phyloP scores from a whole-genome alignment of 1,140 invertebrate species.

The Sipha flava region DNA sequence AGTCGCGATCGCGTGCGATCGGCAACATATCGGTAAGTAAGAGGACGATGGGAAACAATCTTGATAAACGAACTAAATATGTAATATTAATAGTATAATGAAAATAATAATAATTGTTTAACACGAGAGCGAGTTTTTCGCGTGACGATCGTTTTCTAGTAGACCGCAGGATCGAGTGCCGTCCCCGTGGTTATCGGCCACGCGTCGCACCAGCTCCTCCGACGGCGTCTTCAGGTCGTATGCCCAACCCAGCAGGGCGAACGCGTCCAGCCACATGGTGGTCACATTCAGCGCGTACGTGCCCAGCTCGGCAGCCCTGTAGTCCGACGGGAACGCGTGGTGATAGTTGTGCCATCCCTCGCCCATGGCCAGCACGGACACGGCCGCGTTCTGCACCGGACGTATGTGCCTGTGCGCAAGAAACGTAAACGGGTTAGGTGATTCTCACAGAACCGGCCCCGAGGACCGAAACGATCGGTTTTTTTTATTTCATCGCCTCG shows the following conservation, averaged over 20 bases:
- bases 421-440: not conserved
- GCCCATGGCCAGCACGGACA: conserved; percentile 42
- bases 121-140: too few relatives aligned
- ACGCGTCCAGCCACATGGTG: conserved; percentile 57
- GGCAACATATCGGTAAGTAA: too few relatives aligned
- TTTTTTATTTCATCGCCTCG: too few relatives aligned
- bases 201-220: conserved; percentile 52
- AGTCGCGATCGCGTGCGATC: too few relatives aligned
- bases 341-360: conserved; percentile 73
- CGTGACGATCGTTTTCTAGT: too few relatives aligned
- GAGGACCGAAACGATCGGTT: too few relatives aligned
- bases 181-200: conserved; percentile 55
- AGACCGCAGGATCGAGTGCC: too few relatives aligned
- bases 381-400: conserved; percentile 40
- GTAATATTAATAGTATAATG: too few relatives aligned
- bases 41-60: too few relatives aligned
- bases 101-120: too few relatives aligned
- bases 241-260: conserved; percentile 63
- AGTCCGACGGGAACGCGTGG: conserved; percentile 70
- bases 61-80: too few relatives aligned
- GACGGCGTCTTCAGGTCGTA: conserved; percentile 64
- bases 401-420: conserved; percentile 39
- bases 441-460: too few relatives aligned
- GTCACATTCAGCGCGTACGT: conserved; percentile 50
- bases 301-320: conserved; percentile 57